Conservation (phyloP, 2,797 vertebrate species). For the Mormyrus proboscirostris region DNA sequence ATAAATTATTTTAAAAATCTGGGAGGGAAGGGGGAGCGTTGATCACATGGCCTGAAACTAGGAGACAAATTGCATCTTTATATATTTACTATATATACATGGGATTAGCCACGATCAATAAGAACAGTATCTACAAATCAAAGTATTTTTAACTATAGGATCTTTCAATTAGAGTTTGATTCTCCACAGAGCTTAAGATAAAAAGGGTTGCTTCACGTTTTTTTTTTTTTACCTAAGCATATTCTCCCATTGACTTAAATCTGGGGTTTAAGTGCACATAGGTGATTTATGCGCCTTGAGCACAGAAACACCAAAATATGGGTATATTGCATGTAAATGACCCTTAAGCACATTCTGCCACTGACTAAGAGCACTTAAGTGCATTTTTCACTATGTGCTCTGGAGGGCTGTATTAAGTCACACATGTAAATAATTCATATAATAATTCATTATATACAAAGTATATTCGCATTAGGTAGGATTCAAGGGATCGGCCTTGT, state of each 20-base stretch:
- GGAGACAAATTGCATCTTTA: too few species aligned
- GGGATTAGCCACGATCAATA: too few species aligned
- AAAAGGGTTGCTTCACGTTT: background rate
- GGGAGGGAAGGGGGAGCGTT: too few species aligned
- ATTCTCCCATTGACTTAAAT: background rate
- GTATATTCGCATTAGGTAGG: background rate
- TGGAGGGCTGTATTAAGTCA: background rate
- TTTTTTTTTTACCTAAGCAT: background rate
- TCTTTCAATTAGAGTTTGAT: background rate
- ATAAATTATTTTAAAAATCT: too few species aligned
- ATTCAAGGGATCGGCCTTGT: background rate
- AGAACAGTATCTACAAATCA: too few species aligned
- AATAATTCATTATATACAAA: background rate
- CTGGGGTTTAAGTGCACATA: background rate
- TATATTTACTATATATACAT: too few species aligned
- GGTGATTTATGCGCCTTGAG: background rate
- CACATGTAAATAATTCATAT: background rate
- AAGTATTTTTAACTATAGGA: too few species aligned
- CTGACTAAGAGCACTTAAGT: background rate
- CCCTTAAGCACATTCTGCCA: background rate
- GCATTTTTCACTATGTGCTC: background rate
- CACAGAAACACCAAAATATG: background rate
- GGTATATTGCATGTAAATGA: background rate
- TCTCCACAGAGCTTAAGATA: background rate
- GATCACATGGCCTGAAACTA: too few species aligned